Evolutionary conservation across 53 echinoderm and acorn worm genomes (phyloP).

Genomic region (Temnopleurus reevesii): DNA sequence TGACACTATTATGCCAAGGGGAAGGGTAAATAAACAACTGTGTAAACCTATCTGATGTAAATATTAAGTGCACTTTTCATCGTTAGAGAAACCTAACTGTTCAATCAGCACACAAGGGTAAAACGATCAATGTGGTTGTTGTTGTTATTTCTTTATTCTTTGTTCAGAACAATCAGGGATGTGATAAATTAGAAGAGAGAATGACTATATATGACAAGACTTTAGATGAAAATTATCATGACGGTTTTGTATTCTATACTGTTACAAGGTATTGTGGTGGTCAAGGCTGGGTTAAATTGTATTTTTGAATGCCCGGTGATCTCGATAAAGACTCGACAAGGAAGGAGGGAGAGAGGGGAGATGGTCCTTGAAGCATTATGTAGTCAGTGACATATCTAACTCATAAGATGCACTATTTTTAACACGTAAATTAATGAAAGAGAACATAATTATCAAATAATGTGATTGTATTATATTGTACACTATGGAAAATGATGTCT

Average conservation of each 20-base stretch:
- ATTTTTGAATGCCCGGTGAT: no score
- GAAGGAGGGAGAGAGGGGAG: background rate
- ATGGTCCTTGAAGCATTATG: background rate
- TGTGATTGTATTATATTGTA: slow-evolving; percentile 61
- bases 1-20: no score
- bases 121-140: background rate
- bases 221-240: background rate
- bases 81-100: background rate
- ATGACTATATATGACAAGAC: background rate
- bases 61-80: slow-evolving; percentile 44
- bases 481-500: slow-evolving; percentile 35
- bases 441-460: slow-evolving; percentile 50
- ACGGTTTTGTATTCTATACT: background rate
- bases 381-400: slow-evolving; percentile 32
- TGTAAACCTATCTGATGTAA: slow-evolving; percentile 33
- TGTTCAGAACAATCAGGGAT: slow-evolving; percentile 16
- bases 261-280: background rate
- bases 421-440: slow-evolving; percentile 44
- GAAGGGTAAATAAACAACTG: background rate
- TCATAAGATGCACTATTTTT: slow-evolving; percentile 55
- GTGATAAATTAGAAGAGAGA: background rate
- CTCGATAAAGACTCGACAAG: background rate
- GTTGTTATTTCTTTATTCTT: slow-evolving; percentile 9
- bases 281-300: background rate
- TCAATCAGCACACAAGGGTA: slow-evolving; percentile 4